phyloP scores from a whole-genome alignment of 2,797 vertebrate genomes.

The Todus mexicanus region DNA sequence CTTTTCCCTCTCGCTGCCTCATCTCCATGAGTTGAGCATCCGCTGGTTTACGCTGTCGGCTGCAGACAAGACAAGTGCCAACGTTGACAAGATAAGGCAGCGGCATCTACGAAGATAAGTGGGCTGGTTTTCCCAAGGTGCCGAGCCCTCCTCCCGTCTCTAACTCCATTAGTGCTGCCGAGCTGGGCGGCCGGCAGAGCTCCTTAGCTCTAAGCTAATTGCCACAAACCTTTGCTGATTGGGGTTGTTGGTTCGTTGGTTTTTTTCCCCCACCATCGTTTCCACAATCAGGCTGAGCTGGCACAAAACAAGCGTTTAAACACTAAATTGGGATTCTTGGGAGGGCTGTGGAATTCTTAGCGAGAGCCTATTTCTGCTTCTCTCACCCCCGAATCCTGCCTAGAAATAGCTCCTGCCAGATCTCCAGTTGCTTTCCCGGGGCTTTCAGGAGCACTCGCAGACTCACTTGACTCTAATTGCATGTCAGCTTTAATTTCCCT shows the following conservation, averaged over 20 bases:
- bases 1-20: background rate
- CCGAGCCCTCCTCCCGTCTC: background rate
- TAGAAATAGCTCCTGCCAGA: conserved; percentile 21
- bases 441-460: background rate
- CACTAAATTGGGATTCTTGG: background rate
- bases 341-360: background rate
- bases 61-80: background rate
- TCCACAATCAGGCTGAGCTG: background rate
- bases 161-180: background rate
- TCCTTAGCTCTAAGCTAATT: background rate
- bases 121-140: background rate
- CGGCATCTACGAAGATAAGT: background rate
- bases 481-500: conserved; percentile 31
- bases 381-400: background rate
- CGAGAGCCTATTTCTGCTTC: conserved; percentile 11
- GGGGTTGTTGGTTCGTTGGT: background rate
- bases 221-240: background rate
- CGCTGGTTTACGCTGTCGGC: background rate
- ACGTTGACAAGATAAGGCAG: background rate
- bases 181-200: background rate
- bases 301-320: background rate
- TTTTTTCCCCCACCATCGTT: background rate
- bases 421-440: background rate
- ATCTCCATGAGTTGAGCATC: background rate
- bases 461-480: background rate